Percentiles rank a stretch among this genome's conserved stretches.
Evolutionary conservation across 2,888 invertebrate species (phyloP).

Genomic region (Mimas tiliae): DNA sequence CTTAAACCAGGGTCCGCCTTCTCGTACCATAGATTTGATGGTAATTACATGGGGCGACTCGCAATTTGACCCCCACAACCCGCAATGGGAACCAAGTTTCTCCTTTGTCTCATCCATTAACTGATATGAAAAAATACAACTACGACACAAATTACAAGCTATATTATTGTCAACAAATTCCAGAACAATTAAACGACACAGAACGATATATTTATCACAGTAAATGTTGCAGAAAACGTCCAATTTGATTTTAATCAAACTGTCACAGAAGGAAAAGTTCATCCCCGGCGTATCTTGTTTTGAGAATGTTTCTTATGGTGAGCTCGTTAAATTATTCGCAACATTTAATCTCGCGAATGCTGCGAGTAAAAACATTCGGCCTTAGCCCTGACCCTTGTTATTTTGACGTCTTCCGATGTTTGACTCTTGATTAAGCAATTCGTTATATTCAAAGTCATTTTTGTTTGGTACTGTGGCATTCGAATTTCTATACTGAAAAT

Average conservation of each 20-base stretch:
- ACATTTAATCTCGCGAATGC: conserved; percentile 58
- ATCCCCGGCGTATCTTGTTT: conserved; percentile 34
- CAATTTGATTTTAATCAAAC: conserved; percentile 20
- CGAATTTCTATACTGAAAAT: too few species aligned
- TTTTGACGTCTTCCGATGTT: conserved; percentile 10
- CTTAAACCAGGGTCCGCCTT: too few species aligned
- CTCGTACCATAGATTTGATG: too few species aligned
- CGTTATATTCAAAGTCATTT: not conserved
- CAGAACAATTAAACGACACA: not conserved
- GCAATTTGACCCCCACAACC: too few species aligned
- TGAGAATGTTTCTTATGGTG: conserved; percentile 50
- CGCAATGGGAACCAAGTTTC: too few species aligned
- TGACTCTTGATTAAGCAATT: not conserved
- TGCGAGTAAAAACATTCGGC: conserved; percentile 50
- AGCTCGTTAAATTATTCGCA: conserved; percentile 61
- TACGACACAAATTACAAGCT: too few species aligned
- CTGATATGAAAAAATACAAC: too few species aligned
- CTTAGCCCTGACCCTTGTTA: conserved; percentile 42
- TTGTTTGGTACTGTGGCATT: not conserved
- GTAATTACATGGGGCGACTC: too few species aligned
- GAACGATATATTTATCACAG: not conserved
- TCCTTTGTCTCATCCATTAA: too few species aligned
- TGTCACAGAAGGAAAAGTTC: conserved; percentile 22
- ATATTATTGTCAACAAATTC: not conserved
- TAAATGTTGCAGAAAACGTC: conserved; percentile 9